These are phyloP conservation scores for Notamacropus eugenii DNA, from an alignment of 2,797 vertebrate genomes.

Conservation along the genomic window DNA sequence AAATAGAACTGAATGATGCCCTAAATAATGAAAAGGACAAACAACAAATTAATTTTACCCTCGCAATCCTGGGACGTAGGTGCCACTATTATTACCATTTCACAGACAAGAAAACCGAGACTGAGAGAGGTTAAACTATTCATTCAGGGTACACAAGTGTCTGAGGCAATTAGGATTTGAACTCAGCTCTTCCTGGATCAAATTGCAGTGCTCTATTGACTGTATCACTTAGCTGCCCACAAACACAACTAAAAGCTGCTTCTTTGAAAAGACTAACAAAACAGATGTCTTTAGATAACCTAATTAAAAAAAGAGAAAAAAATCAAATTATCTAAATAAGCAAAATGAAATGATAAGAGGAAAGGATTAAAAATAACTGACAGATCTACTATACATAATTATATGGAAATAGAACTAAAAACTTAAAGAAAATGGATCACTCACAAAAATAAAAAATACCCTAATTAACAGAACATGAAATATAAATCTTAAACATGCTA, in stretches of 20 bases:
- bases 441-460: neutral
- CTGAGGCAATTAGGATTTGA: neutral
- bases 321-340: neutral
- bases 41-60: neutral
- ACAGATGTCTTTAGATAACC: neutral
- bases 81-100: neutral
- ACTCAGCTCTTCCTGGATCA: neutral
- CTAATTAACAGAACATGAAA: neutral
- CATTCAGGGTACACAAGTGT: neutral
- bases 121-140: neutral
- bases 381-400: neutral
- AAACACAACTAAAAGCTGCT: neutral
- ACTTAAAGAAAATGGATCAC: neutral
- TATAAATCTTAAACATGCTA: neutral
- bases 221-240: neutral
- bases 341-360: neutral
- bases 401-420: neutral
- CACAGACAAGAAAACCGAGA: neutral
- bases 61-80: neutral
- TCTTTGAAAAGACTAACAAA: neutral
- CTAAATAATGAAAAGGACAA: neutral
- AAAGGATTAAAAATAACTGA: neutral
- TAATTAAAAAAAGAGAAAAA: neutral
- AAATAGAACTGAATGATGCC: neutral
- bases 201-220: neutral